phyloP scores from a whole-genome alignment of 2,113 vertebrate species.

The Orcinus orca region DNA sequence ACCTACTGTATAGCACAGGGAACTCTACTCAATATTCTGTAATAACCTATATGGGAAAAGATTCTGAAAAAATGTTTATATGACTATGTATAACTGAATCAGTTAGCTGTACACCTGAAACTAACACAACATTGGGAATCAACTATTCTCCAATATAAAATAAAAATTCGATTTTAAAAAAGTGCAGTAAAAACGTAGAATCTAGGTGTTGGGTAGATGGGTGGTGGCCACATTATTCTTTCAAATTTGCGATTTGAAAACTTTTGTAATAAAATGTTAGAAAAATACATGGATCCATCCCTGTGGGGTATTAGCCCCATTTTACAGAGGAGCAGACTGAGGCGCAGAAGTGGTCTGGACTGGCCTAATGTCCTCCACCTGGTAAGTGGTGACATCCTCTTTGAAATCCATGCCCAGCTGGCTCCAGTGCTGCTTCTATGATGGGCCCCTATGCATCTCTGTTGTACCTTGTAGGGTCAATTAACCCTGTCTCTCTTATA shows the following conservation, averaged over 20 bases:
- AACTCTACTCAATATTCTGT: fast-evolving
- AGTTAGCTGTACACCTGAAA: background rate
- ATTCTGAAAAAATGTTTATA: background rate
- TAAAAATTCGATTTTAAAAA: background rate
- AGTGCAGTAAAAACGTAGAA: fast-evolving
- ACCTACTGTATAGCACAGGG: background rate
- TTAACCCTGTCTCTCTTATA: background rate
- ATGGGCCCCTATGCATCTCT: fast-evolving
- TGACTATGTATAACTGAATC: background rate
- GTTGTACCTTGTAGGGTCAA: fast-evolving
- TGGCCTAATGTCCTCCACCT: background rate
- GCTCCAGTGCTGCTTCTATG: background rate
- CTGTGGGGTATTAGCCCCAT: background rate
- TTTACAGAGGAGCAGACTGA: background rate
- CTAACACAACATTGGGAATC: no score
- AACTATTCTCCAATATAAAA: background rate
- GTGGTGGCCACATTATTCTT: background rate
- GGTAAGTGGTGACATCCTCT: background rate
- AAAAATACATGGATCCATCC: fast-evolving
- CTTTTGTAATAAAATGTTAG: background rate
- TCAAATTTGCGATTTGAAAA: background rate
- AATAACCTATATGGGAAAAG: background rate
- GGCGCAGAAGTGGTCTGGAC: no score
- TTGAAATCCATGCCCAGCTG: background rate
- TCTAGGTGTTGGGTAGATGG: background rate